A percentile compares a stretch with the other conserved stretches of the same genome.
Conservation (phyloP, 1,140 invertebrate genomes). For the Conus ventricosus region DNA sequence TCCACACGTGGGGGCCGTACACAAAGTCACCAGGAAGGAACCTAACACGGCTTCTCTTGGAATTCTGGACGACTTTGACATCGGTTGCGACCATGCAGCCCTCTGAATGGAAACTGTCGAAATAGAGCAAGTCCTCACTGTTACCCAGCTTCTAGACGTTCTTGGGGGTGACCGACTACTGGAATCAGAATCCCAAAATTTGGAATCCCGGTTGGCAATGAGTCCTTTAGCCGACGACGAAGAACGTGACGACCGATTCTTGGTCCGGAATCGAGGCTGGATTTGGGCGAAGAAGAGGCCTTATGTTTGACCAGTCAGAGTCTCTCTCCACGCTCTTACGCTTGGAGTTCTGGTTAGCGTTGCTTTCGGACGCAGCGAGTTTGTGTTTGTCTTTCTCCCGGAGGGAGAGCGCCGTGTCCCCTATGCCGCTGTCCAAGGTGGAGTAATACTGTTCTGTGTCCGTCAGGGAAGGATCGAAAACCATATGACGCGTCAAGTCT, state of each 20-base stretch:
- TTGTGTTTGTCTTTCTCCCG: not conserved
- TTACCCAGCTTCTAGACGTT: not conserved
- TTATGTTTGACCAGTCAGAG: not conserved
- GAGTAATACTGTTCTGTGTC: conserved; percentile 31
- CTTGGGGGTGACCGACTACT: conserved; percentile 3
- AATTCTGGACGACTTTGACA: not conserved
- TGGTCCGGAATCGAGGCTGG: not conserved
- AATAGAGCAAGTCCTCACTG: not conserved
- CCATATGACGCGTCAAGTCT: not conserved
- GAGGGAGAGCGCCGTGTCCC: not conserved
- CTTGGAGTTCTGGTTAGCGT: not conserved
- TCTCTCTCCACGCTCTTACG: not conserved
- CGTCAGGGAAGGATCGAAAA: conserved; percentile 12
- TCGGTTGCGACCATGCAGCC: not conserved
- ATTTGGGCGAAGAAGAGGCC: not conserved
- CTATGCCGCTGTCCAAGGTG: conserved; percentile 27
- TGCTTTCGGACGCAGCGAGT: not conserved
- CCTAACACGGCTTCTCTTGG: not conserved
- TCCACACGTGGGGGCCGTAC: not conserved
- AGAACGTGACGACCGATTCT: not conserved
- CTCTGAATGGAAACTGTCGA: not conserved
- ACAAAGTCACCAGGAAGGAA: no score
- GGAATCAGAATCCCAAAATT: conserved; percentile 19
- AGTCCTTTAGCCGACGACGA: not conserved
- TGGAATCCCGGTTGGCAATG: not conserved